These are phyloP conservation scores for Epizoanthus scotinus DNA, from an alignment of 92 coral and sea anemone species.

Conservation along the genomic window DNA sequence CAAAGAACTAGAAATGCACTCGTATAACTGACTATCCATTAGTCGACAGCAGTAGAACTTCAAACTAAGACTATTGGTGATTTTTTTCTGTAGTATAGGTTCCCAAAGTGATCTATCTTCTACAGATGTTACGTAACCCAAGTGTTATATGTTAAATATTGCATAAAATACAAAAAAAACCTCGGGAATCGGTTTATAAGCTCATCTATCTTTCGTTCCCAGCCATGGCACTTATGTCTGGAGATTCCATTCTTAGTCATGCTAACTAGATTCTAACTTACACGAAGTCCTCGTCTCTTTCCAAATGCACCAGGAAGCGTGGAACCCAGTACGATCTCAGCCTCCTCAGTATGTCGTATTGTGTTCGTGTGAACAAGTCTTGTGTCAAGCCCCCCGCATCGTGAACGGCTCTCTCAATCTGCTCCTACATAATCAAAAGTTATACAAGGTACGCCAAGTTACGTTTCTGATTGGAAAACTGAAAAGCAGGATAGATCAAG, in stretches of 20 bases:
- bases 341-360: conserved; percentile 89
- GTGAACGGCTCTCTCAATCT: conserved; percentile 82
- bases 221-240: too few relatives aligned
- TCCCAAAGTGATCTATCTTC: too few relatives aligned
- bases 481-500: neutral
- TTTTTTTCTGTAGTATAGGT: too few relatives aligned
- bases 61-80: too few relatives aligned
- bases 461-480: neutral
- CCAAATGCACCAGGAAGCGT: conserved; percentile 92
- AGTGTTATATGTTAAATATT: too few relatives aligned
- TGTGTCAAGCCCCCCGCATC: conserved; percentile 87
- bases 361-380: conserved; percentile 92
- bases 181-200: too few relatives aligned
- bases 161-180: too few relatives aligned
- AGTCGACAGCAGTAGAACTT: too few relatives aligned
- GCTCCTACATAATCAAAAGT: conserved; percentile 60
- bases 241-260: too few relatives aligned
- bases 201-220: too few relatives aligned
- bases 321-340: conserved; percentile 98
- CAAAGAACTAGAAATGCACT: neutral
- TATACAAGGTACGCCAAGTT: neutral
- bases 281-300: conserved; percentile 81
- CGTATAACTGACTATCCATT: too few relatives aligned
- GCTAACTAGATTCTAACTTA: conserved; percentile 32
- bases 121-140: too few relatives aligned